Percentiles rank a stretch among this genome's conserved stretches.
These are phyloP conservation scores for Pipistrellus kuhlii DNA, from an alignment of 2,797 vertebrate genomes.

Conservation along the genomic window DNA sequence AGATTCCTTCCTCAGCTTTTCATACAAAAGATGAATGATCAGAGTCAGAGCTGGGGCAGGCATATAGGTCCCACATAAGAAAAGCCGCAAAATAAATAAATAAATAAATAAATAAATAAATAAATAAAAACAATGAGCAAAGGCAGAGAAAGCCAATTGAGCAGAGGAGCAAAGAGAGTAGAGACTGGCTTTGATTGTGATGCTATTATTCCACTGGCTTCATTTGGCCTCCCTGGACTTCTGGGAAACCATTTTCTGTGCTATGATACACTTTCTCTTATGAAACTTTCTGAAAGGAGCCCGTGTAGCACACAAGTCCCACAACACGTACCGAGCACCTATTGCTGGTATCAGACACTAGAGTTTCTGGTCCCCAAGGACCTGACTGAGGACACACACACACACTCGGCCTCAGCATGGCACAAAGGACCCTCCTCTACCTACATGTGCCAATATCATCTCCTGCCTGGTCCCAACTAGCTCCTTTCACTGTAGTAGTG, in stretches of 20 bases:
- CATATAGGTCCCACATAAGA: background rate
- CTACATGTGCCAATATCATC: background rate
- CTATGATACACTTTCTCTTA: background rate
- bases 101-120: background rate
- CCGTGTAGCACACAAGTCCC: background rate
- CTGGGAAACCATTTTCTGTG: background rate
- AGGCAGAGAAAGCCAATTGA: background rate
- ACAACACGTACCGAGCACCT: background rate
- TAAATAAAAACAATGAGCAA: background rate
- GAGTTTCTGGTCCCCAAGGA: background rate
- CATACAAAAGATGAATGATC: background rate
- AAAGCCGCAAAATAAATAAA: background rate
- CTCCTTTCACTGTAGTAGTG: background rate
- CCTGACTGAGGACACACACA: background rate
- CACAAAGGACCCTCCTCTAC: background rate
- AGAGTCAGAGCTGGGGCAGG: background rate
- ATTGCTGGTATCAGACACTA: background rate
- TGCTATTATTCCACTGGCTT: background rate
- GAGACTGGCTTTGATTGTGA: background rate
- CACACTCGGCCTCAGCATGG: background rate
- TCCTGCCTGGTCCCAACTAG: background rate
- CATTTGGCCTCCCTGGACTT: background rate
- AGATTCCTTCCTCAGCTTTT: background rate
- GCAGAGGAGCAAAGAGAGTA: background rate
- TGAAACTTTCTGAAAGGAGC: slow-evolving; percentile 15